Percentiles rank a stretch among this genome's conserved stretches.
phyloP scores from a whole-genome alignment of 2,797 vertebrate genomes.

The Manis javanica region DNA sequence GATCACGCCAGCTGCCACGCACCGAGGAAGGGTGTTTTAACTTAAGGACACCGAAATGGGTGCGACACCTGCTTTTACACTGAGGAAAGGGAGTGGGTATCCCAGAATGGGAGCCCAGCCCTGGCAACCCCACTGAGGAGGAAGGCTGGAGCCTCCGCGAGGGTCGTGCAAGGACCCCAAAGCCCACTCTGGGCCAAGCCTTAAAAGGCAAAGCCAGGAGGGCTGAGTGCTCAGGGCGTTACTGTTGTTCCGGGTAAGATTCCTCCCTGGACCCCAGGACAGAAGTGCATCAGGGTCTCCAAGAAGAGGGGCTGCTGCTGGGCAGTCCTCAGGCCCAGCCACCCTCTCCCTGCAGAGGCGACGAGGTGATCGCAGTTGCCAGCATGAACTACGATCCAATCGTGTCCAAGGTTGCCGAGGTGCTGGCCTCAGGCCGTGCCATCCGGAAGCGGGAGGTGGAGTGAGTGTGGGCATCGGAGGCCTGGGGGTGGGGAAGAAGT shows the following conservation, averaged over 20 bases:
- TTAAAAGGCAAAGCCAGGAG: background rate
- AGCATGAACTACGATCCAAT: conserved; percentile 99
- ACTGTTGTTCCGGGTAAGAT: background rate
- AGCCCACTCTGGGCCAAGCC: background rate
- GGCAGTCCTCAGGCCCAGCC: background rate
- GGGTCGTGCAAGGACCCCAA: background rate
- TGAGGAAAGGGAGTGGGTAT: background rate
- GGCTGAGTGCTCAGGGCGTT: background rate
- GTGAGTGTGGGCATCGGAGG: conserved; percentile 89
- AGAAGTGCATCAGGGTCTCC: background rate
- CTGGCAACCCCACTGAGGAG: background rate
- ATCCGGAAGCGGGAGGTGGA: conserved; percentile 98
- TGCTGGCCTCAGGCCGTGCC: conserved; percentile 94
- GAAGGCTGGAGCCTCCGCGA: background rate
- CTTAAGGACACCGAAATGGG: background rate
- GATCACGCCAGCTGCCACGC: background rate
- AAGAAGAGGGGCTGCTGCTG: background rate
- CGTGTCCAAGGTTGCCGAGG: conserved; percentile 97
- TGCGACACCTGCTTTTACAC: background rate
- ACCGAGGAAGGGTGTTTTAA: background rate
- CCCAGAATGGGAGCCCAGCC: background rate
- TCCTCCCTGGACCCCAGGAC: background rate
- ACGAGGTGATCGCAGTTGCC: conserved; percentile 97
- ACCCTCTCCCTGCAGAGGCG: conserved; percentile 89
- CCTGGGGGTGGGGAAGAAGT: background rate